These are phyloP conservation scores for Ciconia maguari DNA, from an alignment of 2,113 vertebrate species.

Conservation along the genomic window DNA sequence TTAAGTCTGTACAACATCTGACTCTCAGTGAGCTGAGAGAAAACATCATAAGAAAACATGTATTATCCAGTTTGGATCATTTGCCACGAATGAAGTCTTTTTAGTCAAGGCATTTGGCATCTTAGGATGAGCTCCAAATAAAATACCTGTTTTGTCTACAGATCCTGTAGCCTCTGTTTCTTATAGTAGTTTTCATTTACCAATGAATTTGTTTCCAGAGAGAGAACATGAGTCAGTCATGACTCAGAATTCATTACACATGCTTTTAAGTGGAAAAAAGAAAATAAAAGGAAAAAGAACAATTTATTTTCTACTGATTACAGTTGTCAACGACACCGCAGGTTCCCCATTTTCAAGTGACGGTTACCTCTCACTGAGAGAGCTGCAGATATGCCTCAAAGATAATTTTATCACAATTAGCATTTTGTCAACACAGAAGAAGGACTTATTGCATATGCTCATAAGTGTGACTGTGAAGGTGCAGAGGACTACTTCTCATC, in stretches of 20 bases:
- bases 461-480: background rate
- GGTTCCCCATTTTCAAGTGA: background rate
- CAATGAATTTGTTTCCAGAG: background rate
- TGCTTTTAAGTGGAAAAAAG: background rate
- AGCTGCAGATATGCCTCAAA: background rate
- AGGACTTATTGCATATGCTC: background rate
- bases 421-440: background rate
- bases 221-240: background rate
- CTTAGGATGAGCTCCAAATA: background rate
- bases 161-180: background rate
- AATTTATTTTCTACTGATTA: slow-evolving; percentile 19
- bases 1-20: background rate
- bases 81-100: background rate
- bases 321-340: background rate
- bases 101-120: background rate
- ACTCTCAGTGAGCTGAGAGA: background rate
- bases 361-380: background rate
- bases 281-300: background rate
- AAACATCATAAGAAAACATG: background rate
- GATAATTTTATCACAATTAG: background rate
- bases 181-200: background rate
- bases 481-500: background rate
- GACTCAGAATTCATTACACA: background rate
- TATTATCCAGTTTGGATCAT: background rate
- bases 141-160: background rate